Evolutionary conservation across 2,113 vertebrate species (phyloP).

Genomic region (Varanus komodoensis): DNA sequence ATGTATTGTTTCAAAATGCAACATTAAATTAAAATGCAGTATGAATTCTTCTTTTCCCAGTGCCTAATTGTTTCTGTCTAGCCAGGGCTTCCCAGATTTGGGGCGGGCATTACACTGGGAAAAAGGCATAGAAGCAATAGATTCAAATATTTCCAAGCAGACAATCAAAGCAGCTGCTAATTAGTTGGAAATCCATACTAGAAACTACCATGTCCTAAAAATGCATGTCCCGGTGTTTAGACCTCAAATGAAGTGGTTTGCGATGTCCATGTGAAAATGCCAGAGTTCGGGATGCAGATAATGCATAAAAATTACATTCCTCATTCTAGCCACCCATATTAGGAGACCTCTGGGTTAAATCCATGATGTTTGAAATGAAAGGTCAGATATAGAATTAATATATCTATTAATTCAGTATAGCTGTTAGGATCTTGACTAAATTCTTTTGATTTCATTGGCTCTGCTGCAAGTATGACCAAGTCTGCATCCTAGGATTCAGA

Average conservation of each 20-base stretch:
- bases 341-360: background rate
- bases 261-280: background rate
- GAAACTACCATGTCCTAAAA: background rate
- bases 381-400: background rate
- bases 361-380: background rate
- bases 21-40: too few relatives aligned
- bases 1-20: too few relatives aligned
- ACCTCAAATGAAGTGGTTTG: background rate
- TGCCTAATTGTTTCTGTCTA: background rate
- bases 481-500: background rate
- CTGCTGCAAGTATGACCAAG: too few relatives aligned
- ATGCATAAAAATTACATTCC: background rate
- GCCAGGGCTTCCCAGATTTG: background rate
- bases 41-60: too few relatives aligned
- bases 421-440: too few relatives aligned
- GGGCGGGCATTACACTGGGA: background rate
- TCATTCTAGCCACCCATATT: background rate
- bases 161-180: background rate
- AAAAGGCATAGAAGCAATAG: background rate
- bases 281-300: background rate
- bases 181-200: background rate
- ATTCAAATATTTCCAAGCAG: background rate
- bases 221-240: background rate
- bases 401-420: background rate
- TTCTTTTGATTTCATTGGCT: too few relatives aligned